phyloP scores from a whole-genome alignment of 64 coral and sea anemone genomes.

The Montipora capricornis region DNA sequence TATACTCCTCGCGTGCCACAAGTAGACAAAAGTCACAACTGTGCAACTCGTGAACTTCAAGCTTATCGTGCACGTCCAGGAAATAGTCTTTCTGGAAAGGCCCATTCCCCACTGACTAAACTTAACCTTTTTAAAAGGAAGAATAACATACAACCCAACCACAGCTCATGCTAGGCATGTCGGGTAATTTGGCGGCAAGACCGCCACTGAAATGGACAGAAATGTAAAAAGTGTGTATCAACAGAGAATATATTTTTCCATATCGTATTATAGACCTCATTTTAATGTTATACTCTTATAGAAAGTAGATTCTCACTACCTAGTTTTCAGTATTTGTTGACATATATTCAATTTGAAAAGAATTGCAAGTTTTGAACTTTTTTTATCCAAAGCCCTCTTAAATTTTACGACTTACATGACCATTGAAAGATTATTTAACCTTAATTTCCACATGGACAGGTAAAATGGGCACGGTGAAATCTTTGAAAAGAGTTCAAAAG shows the following conservation, averaged over 20 bases:
- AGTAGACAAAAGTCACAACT: no score
- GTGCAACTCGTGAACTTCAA: no score
- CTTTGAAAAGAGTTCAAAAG: slow-evolving; percentile 15
- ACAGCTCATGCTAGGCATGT: slow-evolving; percentile 53
- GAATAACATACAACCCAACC: not conserved
- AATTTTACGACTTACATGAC: not conserved
- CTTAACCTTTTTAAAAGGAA: not conserved
- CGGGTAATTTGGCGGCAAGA: slow-evolving; percentile 50
- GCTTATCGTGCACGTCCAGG: no score
- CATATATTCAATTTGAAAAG: not conserved
- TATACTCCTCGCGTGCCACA: no score
- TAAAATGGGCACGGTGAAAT: not conserved
- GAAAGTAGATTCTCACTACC: not conserved
- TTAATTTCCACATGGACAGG: no score
- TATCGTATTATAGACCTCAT: slow-evolving; percentile 21
- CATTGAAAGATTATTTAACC: not conserved
- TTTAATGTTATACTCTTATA: not conserved
- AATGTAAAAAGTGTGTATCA: slow-evolving; percentile 28
- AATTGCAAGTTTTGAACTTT: not conserved
- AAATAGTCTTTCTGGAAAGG: not conserved
- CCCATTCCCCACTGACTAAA: not conserved
- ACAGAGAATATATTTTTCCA: slow-evolving; percentile 65
- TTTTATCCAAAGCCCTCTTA: not conserved
- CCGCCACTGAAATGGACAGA: slow-evolving; percentile 31
- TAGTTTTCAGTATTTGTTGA: not conserved